A percentile compares a stretch with the other conserved stretches of the same genome.
phyloP scores from a whole-genome alignment of 2,113 vertebrate genomes.

The Cynocephalus volans region DNA sequence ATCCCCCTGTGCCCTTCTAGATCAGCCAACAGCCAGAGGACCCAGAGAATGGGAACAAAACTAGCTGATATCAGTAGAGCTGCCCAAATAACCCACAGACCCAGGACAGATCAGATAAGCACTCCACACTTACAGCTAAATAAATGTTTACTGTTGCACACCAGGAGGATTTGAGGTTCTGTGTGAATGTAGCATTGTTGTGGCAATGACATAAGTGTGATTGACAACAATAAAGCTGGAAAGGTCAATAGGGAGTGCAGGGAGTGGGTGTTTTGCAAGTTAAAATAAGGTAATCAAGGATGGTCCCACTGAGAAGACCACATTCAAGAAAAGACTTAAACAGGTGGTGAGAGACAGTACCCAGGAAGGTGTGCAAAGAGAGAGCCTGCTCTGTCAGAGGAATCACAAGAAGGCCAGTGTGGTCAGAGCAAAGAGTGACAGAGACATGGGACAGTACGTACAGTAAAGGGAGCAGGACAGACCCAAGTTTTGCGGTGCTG shows the following conservation, averaged over 20 bases:
- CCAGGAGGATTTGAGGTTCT: not conserved
- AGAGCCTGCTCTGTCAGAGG: not conserved
- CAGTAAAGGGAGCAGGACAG: not conserved
- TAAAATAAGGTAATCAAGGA: not conserved
- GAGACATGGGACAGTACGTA: too few relatives aligned
- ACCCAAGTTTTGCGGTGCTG: not conserved
- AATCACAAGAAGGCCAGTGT: not conserved
- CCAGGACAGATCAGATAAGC: not conserved
- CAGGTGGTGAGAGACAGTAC: too few relatives aligned
- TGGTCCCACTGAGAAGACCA: not conserved
- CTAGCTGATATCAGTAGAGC: not conserved
- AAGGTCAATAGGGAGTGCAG: not conserved
- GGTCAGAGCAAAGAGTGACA: not conserved
- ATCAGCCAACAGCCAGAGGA: not conserved
- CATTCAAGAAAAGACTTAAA: not conserved
- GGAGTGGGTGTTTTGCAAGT: not conserved
- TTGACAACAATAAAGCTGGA: not conserved
- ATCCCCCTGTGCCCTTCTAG: not conserved
- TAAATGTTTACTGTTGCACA: too few relatives aligned
- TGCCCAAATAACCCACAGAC: not conserved
- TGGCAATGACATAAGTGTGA: not conserved
- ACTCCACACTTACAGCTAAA: not conserved
- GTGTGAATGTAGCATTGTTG: not conserved
- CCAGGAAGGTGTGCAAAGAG: not conserved
- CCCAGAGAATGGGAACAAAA: not conserved